Evolutionary conservation across 2,888 invertebrate genomes (phyloP).

Genomic region (Eilema griseolum): DNA sequence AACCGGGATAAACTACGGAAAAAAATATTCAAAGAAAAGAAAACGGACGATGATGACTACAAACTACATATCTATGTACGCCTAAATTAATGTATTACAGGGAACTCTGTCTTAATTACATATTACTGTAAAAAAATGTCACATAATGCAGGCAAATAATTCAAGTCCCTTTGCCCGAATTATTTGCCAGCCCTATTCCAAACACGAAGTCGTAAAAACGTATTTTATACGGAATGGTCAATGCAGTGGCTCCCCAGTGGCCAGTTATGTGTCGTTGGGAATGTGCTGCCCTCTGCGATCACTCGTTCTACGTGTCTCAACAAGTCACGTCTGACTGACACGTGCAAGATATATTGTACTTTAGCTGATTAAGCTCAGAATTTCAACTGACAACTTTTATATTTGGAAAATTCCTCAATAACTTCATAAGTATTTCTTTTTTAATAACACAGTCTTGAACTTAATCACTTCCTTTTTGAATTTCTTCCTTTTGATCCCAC

Average conservation of each 20-base stretch:
- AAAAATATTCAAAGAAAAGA: too few species aligned
- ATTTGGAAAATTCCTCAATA: background rate
- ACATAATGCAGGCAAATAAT: too few species aligned
- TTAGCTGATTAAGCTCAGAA: background rate
- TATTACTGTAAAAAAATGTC: background rate
- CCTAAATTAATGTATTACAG: background rate
- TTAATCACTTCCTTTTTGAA: too few species aligned
- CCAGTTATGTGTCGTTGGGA: constrained; percentile 58
- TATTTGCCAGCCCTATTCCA: constrained; percentile 40
- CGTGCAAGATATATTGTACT: constrained; percentile 20
- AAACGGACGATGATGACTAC: too few species aligned
- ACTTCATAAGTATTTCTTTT: background rate
- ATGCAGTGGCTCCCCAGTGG: constrained; percentile 63
- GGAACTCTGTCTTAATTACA: background rate
- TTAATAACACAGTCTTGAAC: background rate
- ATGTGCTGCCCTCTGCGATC: constrained; percentile 51
- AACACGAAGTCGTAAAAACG: constrained; percentile 62
- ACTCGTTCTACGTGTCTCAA: constrained; percentile 47
- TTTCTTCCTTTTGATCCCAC: too few species aligned
- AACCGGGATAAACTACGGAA: too few species aligned
- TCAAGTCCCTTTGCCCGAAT: too few species aligned
- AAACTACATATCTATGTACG: background rate
- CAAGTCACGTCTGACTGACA: constrained; percentile 37
- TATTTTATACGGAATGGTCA: constrained; percentile 70
- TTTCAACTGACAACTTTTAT: background rate